Percentiles rank a stretch among this genome's conserved stretches.
Conservation (phyloP, 37 sponge, comb jelly and placozoan genomes). For the Theonella swinhoei region DNA sequence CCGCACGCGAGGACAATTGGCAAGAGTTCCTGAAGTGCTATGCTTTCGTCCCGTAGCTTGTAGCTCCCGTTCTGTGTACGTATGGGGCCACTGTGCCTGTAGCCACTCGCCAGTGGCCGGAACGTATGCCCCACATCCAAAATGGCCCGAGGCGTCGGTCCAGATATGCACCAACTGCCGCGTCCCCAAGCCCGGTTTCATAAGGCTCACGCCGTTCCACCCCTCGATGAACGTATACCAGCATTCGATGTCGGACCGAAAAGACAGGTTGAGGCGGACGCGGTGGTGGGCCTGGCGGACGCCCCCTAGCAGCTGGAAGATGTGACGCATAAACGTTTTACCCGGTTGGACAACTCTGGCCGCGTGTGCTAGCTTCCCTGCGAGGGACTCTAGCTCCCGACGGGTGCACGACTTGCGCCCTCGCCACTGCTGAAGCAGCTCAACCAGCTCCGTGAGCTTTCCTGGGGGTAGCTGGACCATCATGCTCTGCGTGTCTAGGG, state of each 20-base stretch:
- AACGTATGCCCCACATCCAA: conserved; percentile 38
- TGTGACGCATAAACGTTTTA: conserved; percentile 14
- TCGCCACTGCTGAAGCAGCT: background rate
- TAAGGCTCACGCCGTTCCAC: conserved; percentile 25
- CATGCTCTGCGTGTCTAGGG: background rate
- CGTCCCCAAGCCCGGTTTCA: background rate
- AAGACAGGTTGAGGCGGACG: conserved; percentile 9
- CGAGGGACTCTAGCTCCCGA: conserved; percentile 8
- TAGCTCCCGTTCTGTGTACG: background rate
- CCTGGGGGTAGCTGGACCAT: background rate
- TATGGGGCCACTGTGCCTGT: conserved; percentile 11
- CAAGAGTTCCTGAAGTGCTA: conserved; percentile 46
- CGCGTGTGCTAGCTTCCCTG: conserved; percentile 12
- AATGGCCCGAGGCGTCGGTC: conserved; percentile 34
- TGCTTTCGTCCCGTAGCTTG: background rate
- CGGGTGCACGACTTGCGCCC: background rate
- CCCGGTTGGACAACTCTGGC: background rate
- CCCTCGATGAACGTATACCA: conserved; percentile 32
- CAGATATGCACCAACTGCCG: background rate
- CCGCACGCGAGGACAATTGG: conserved; percentile 32
- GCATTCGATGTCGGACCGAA: conserved; percentile 28
- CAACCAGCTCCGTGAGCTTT: background rate
- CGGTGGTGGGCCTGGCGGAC: conserved; percentile 30
- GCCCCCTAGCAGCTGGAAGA: conserved; percentile 29
- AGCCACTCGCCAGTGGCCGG: background rate